Percentiles rank a stretch among this genome's conserved stretches.
Evolutionary conservation across 2,797 vertebrate species (phyloP).

Genomic region (Sebastes steindachneri): DNA sequence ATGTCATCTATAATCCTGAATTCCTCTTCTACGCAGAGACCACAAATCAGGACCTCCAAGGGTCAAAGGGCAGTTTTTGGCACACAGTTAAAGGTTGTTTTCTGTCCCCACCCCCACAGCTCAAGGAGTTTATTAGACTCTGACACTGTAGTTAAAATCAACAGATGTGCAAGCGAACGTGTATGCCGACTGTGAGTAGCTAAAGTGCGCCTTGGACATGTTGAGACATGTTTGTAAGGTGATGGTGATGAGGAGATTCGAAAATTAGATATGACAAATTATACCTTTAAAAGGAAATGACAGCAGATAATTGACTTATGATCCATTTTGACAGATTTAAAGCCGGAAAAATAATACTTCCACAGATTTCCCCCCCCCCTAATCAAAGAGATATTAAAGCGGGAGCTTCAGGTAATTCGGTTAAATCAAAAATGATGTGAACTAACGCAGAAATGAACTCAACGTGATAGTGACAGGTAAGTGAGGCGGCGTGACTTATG

Average conservation of each 20-base stretch:
- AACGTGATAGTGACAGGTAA: slow-evolving; percentile 20
- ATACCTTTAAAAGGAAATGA: not conserved
- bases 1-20: slow-evolving; percentile 53
- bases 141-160: slow-evolving; percentile 28
- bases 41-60: slow-evolving; percentile 54
- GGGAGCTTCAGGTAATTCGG: slow-evolving; percentile 7
- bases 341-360: slow-evolving; percentile 18
- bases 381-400: not conserved
- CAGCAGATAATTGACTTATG: not conserved
- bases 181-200: slow-evolving; percentile 43
- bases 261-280: slow-evolving; percentile 7
- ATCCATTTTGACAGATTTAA: slow-evolving; percentile 4
- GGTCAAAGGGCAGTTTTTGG: slow-evolving; percentile 72
- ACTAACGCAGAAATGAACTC: slow-evolving; percentile 13
- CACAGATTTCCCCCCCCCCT: not conserved
- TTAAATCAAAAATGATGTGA: not conserved
- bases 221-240: slow-evolving; percentile 53
- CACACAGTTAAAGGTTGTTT: slow-evolving; percentile 73
- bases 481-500: slow-evolving; percentile 60
- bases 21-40: slow-evolving; percentile 84
- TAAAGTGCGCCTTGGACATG: slow-evolving; percentile 74
- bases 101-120: slow-evolving; percentile 39
- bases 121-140: slow-evolving; percentile 30
- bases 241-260: slow-evolving; percentile 23
- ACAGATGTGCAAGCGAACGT: slow-evolving; percentile 57